Evolutionary conservation across 2,113 vertebrate genomes (phyloP).

Genomic region (Nibea albiflora): DNA sequence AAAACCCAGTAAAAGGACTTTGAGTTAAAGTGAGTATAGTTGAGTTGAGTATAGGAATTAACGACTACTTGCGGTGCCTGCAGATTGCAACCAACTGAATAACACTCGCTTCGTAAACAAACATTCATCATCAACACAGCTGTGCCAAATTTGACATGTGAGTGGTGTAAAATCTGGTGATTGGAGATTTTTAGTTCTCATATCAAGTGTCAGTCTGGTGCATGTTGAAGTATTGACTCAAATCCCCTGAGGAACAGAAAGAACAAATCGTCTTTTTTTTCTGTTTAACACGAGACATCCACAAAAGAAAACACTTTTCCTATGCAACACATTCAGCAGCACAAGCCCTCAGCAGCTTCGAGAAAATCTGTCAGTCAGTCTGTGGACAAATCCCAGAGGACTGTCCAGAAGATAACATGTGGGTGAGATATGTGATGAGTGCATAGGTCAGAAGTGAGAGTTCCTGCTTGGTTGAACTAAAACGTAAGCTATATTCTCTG

Average conservation of each 20-base stretch:
- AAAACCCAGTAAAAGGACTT: too few species aligned
- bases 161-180: not conserved
- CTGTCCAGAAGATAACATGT: slow-evolving; percentile 36
- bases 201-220: not conserved
- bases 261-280: slow-evolving; percentile 38
- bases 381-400: slow-evolving; percentile 28
- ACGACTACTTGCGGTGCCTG: too few species aligned
- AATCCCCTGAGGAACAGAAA: slow-evolving; percentile 30
- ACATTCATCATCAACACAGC: slow-evolving; percentile 34
- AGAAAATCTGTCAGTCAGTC: slow-evolving; percentile 53
- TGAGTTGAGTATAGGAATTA: too few species aligned
- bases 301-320: slow-evolving; percentile 22
- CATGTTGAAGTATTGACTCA: slow-evolving; percentile 33
- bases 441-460: slow-evolving; percentile 45
- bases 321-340: slow-evolving; percentile 14
- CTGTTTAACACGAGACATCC: slow-evolving; percentile 4
- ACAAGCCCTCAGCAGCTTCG: slow-evolving; percentile 10
- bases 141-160: slow-evolving; percentile 42
- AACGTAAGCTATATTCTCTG: slow-evolving; percentile 13
- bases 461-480: slow-evolving; percentile 1
- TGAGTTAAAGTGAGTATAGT: too few species aligned
- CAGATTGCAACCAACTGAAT: too few species aligned
- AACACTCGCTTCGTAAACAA: too few species aligned
- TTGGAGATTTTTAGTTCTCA: not conserved
- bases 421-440: slow-evolving; percentile 55